These are phyloP conservation scores for Lasioglossum oenotherae DNA, from an alignment of 2,888 invertebrate genomes.

Conservation along the genomic window DNA sequence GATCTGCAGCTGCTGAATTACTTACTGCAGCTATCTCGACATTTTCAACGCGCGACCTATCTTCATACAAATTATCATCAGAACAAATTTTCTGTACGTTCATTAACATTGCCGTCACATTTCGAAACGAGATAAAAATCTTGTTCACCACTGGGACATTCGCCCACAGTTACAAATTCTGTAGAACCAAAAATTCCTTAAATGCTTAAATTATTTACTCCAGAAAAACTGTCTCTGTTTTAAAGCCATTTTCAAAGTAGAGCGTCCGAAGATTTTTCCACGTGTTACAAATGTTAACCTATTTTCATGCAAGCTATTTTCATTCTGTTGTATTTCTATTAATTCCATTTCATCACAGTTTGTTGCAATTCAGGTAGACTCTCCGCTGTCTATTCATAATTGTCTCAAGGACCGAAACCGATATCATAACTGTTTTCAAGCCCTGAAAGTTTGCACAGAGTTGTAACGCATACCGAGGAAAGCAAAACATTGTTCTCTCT, in stretches of 20 bases:
- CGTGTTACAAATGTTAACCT: neutral
- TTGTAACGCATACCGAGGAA: neutral
- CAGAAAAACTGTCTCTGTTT: neutral
- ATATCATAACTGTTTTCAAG: too few relatives aligned
- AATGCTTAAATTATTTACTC: neutral
- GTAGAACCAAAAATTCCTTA: neutral
- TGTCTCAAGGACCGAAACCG: too few relatives aligned
- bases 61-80: neutral
- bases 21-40: neutral
- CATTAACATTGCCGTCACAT: neutral
- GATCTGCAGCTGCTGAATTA: neutral
- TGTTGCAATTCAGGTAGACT: too few relatives aligned
- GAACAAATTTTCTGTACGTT: neutral
- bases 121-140: neutral
- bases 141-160: neutral
- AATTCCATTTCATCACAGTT: too few relatives aligned
- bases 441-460: neutral
- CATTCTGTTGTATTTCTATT: too few relatives aligned
- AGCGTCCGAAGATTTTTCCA: neutral
- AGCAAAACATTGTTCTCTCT: neutral
- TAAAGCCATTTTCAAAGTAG: neutral
- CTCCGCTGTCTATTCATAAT: too few relatives aligned
- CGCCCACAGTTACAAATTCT: neutral
- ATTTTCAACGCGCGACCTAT: neutral
- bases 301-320: neutral